phyloP scores from a whole-genome alignment of 2,888 invertebrate genomes.

The Synanthedon formicaeformis region DNA sequence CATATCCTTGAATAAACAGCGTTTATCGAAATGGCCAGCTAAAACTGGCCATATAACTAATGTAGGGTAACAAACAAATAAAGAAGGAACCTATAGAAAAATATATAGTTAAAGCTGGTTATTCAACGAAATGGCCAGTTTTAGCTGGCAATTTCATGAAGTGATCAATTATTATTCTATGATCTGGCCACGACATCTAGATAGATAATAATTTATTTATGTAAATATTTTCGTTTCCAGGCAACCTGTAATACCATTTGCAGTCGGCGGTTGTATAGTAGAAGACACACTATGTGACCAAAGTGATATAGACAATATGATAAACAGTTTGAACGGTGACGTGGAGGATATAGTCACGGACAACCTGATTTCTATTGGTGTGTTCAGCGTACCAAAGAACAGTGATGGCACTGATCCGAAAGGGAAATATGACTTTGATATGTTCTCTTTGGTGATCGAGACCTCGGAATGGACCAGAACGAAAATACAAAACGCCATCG shows the following conservation, averaged over 20 bases:
- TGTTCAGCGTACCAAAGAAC: constrained; percentile 44
- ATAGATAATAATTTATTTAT: no score
- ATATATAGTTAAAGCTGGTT: no score
- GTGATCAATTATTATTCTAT: no score
- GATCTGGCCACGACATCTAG: no score
- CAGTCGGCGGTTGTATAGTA: constrained; percentile 57
- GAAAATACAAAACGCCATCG: constrained; percentile 40
- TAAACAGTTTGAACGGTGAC: constrained; percentile 29
- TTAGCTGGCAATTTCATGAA: no score
- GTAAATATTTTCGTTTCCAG: constrained; percentile 20
- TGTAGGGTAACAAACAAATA: no score
- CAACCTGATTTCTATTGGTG: constrained; percentile 45
- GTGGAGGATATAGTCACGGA: constrained; percentile 31
- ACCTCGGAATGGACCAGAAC: constrained; percentile 42
- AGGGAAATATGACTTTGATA: constrained; percentile 37
- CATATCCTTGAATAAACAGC: no score
- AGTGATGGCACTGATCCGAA: constrained; percentile 10
- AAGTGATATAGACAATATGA: constrained; percentile 29
- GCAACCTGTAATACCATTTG: constrained; percentile 52
- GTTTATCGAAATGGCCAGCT: no score
- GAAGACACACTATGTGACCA: constrained; percentile 40
- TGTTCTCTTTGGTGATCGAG: constrained; percentile 49
- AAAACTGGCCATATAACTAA: no score
- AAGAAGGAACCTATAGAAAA: no score
- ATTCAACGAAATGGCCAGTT: no score